Evolutionary conservation across 2,113 vertebrate species (phyloP).

Genomic region (Conger conger): DNA sequence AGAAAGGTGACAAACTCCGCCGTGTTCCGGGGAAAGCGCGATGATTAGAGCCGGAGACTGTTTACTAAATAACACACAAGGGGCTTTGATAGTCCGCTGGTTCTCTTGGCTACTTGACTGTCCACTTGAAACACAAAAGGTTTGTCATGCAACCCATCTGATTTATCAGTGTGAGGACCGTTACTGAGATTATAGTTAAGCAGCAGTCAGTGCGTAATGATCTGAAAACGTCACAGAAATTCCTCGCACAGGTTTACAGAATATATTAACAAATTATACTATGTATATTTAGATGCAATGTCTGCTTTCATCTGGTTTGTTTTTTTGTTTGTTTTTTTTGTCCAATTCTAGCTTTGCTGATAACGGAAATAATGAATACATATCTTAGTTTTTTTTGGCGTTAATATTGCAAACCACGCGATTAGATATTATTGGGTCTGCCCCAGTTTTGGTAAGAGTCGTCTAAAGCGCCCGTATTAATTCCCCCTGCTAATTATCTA

Average conservation of each 20-base stretch:
- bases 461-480: not conserved
- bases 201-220: not conserved
- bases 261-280: not conserved
- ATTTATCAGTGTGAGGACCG: slow-evolving; percentile 36
- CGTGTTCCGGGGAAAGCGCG: slow-evolving; percentile 55
- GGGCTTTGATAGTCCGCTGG: slow-evolving; percentile 12
- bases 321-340: not conserved
- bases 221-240: slow-evolving; percentile 12
- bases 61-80: slow-evolving; percentile 53
- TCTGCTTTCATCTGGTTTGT: not conserved
- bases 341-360: too few relatives aligned
- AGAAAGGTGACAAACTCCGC: slow-evolving; percentile 79
- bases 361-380: too few relatives aligned
- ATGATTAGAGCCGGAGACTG: slow-evolving; percentile 77
- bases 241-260: not conserved
- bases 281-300: not conserved
- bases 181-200: not conserved
- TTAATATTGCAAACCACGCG: too few relatives aligned
- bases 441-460: too few relatives aligned
- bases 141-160: slow-evolving; percentile 31
- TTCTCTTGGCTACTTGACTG: slow-evolving; percentile 37
- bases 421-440: too few relatives aligned
- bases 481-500: not conserved
- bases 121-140: slow-evolving; percentile 39
- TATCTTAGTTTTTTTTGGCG: too few relatives aligned